phyloP scores from a whole-genome alignment of 1,140 invertebrate genomes.

The Drosophila orena region DNA sequence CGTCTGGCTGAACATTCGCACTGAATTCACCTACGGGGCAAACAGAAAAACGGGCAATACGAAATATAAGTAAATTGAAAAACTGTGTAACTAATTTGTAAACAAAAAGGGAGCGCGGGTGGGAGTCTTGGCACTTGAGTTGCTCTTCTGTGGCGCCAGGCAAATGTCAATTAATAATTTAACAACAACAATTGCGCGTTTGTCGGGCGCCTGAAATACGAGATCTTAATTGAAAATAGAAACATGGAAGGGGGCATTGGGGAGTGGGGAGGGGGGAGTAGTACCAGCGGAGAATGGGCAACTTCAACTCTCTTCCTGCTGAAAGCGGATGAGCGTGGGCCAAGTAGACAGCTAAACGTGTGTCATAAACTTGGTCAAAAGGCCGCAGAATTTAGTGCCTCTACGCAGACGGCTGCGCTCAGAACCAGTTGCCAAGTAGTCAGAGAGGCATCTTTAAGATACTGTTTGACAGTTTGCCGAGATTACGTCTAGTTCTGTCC shows the following conservation, averaged over 20 bases:
- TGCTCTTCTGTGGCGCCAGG: slow-evolving; percentile 51
- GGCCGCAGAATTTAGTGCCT: slow-evolving; percentile 50
- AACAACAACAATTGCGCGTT: slow-evolving; percentile 61
- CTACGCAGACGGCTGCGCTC: slow-evolving; percentile 34
- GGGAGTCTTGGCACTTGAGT: slow-evolving; percentile 43
- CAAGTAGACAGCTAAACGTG: slow-evolving; percentile 38
- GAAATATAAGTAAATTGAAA: slow-evolving; percentile 59
- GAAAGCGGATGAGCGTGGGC: slow-evolving; percentile 54
- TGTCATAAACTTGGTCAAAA: slow-evolving; percentile 71
- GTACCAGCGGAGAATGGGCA: not conserved
- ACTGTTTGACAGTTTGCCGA: slow-evolving; percentile 64
- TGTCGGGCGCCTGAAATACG: slow-evolving; percentile 65
- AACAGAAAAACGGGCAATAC: slow-evolving; percentile 23
- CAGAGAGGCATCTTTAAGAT: slow-evolving; percentile 64
- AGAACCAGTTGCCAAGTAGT: slow-evolving; percentile 42
- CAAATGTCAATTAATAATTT: slow-evolving; percentile 64
- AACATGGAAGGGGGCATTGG: slow-evolving; percentile 16
- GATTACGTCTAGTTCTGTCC: slow-evolving; percentile 55
- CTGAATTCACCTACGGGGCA: slow-evolving; percentile 62
- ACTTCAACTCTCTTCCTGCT: slow-evolving; percentile 23
- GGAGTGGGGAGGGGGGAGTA: not conserved
- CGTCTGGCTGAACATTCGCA: slow-evolving; percentile 35
- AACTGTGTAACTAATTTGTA: slow-evolving; percentile 54
- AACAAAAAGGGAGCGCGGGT: slow-evolving; percentile 15
- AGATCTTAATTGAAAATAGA: slow-evolving; percentile 59